phyloP scores from a whole-genome alignment of 1,140 invertebrate species.

The Pseudomyrmex sp. region DNA sequence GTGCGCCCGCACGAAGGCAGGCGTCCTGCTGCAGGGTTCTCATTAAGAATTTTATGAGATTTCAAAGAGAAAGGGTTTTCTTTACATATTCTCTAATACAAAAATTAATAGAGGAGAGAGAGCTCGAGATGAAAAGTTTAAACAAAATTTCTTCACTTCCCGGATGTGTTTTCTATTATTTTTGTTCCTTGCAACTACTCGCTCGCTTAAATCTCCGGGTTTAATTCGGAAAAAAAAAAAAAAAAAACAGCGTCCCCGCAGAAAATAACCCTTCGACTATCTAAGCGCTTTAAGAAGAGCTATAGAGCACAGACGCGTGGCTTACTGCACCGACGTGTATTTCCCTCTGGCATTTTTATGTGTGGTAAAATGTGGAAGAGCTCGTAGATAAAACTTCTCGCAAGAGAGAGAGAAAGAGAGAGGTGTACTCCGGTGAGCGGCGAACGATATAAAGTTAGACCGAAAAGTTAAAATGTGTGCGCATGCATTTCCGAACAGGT shows the following conservation, averaged over 20 bases:
- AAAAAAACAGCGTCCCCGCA: slow-evolving; percentile 3
- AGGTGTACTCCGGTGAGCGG: neutral
- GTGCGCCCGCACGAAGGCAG: neutral
- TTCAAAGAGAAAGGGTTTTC: neutral
- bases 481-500: slow-evolving; percentile 35
- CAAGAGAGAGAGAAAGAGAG: slow-evolving; percentile 17
- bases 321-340: slow-evolving; percentile 41
- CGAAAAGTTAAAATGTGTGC: slow-evolving; percentile 55
- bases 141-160: too few species aligned
- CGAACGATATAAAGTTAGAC: slow-evolving; percentile 55
- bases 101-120: neutral
- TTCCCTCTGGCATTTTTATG: slow-evolving; percentile 56
- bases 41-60: slow-evolving; percentile 25
- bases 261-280: slow-evolving; percentile 20
- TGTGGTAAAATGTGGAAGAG: slow-evolving; percentile 52
- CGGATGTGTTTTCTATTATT: neutral
- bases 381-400: slow-evolving; percentile 55
- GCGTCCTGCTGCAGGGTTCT: neutral
- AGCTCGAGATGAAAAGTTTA: too few species aligned
- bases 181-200: too few species aligned
- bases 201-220: neutral
- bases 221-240: neutral
- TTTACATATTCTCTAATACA: neutral
- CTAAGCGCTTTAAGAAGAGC: slow-evolving; percentile 30
- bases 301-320: neutral